Percentiles rank a stretch among this genome's conserved stretches.
Conservation (phyloP, 1,140 invertebrate species). For the Stegodyphus dumicola region DNA sequence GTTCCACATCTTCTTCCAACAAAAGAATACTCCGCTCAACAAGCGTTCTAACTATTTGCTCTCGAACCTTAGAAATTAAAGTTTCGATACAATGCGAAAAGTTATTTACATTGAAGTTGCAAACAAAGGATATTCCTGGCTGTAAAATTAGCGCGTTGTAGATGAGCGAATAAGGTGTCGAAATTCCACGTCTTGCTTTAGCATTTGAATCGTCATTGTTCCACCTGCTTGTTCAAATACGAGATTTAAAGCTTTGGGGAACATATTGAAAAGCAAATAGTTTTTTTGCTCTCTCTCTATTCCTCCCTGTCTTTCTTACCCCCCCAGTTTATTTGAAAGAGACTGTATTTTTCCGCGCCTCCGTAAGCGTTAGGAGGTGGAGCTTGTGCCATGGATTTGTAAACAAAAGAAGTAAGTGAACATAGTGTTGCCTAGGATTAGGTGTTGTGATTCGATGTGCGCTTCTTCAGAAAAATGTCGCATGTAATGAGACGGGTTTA, state of each 20-base stretch:
- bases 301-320: no score
- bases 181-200: constrained; percentile 18
- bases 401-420: constrained; percentile 32
- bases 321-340: no score
- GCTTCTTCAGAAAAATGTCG: no score
- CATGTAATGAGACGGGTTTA: no score
- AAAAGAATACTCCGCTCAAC: neutral
- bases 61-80: constrained; percentile 37
- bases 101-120: constrained; percentile 46
- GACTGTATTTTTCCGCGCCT: neutral
- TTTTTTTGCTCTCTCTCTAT: neutral
- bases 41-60: neutral
- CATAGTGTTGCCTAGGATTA: constrained; percentile 8
- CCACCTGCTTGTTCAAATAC: constrained; percentile 45
- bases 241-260: constrained; percentile 40
- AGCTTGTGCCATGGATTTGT: constrained; percentile 27
- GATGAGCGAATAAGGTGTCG: constrained; percentile 32
- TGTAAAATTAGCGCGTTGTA: constrained; percentile 37
- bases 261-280: constrained; percentile 25
- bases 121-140: constrained; percentile 38
- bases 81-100: constrained; percentile 36
- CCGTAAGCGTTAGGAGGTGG: neutral
- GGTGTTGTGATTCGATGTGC: no score
- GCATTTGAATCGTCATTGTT: constrained; percentile 44
- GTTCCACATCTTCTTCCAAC: no score